Evolutionary conservation across 2,113 vertebrate genomes (phyloP), one percentile per base, ranked within the genome.

Genomic region (Cynocephalus volans): DNA sequence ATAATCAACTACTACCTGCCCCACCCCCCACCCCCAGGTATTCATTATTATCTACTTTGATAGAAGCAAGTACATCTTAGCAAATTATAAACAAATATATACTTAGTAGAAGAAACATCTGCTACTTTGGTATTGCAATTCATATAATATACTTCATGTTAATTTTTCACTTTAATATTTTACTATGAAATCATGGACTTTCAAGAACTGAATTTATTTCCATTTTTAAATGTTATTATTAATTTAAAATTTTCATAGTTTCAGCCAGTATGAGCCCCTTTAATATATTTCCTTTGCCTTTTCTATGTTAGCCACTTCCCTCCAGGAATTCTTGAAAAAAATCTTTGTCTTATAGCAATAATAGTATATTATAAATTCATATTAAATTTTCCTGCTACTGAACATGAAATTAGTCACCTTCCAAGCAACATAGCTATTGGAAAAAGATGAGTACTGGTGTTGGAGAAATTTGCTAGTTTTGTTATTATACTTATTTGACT

Each of bases 131-230:
- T 56, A 84, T n/a, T 70, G 12, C 13, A 86, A 18, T 84, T 64
- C 58, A 75, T 65, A 62, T 69, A 82, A 67, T 80, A 52, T 0
- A 77, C 1, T 23, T 73, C 65, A 82, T 62, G 52, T 52, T 92
- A 77, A 52, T 65, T 54, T 64, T 11, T 96, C 5, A 70, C 24
- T 85, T 97, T 91, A 7, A 83, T 4, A 75, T 88, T 93, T 94
- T 33, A 70, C 41, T 84, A 21, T n/a, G 15, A 88, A 96, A 88
- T 69, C 45, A 69, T 83, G 14, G 10, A 4, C 52, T 93, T 95
- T 92, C 26, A 84, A 87, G 12, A 70, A 84, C 0, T 75, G 31
- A 90, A 33, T 92, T 91, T 88, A 54, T 93, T 96, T 90, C n/a
- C 56, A 82, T 92, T 79, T 60, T 93, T 56, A 3, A 1, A 54